A percentile compares a stretch with the other conserved stretches of the same genome.
phyloP scores from a whole-genome alignment of 2,113 vertebrate species.

The Chloropsis cyanopogon region DNA sequence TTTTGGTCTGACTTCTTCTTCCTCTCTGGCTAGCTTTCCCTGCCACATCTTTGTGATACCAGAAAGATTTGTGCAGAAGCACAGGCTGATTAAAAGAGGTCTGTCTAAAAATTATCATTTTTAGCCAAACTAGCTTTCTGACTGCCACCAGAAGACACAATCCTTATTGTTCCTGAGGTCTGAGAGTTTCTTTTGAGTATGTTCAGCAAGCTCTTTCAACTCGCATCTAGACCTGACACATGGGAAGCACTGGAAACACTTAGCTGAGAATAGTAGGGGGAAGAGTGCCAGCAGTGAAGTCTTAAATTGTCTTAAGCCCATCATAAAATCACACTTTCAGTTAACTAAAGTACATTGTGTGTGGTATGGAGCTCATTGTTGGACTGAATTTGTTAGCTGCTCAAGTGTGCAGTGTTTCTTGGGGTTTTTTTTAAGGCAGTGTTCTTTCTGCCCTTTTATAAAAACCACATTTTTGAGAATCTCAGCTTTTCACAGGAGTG shows the following conservation, averaged over 20 bases:
- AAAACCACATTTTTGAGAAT: neutral
- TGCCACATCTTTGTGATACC: neutral
- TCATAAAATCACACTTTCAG: slow-evolving; percentile 25
- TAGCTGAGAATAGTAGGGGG: neutral
- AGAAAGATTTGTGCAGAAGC: neutral
- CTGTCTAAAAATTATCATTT: neutral
- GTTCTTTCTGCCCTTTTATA: neutral
- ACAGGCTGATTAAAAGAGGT: neutral
- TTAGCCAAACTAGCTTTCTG: neutral
- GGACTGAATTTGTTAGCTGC: neutral
- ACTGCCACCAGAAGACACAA: neutral
- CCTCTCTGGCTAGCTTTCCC: neutral
- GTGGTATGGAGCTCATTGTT: neutral
- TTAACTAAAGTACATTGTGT: slow-evolving; percentile 5
- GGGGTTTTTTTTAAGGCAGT: neutral
- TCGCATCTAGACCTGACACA: neutral
- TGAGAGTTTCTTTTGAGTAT: neutral
- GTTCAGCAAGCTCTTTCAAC: neutral
- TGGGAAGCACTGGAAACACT: slow-evolving; percentile 12
- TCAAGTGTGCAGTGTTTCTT: neutral
- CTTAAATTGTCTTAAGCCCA: slow-evolving; percentile 23
- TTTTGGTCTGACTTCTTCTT: neutral
- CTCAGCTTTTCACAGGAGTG: neutral
- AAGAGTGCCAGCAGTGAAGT: slow-evolving; percentile 3
- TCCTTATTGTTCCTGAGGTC: neutral